Conservation (phyloP, 2,113 vertebrate genomes). For the Melanerpes formicivorus region DNA sequence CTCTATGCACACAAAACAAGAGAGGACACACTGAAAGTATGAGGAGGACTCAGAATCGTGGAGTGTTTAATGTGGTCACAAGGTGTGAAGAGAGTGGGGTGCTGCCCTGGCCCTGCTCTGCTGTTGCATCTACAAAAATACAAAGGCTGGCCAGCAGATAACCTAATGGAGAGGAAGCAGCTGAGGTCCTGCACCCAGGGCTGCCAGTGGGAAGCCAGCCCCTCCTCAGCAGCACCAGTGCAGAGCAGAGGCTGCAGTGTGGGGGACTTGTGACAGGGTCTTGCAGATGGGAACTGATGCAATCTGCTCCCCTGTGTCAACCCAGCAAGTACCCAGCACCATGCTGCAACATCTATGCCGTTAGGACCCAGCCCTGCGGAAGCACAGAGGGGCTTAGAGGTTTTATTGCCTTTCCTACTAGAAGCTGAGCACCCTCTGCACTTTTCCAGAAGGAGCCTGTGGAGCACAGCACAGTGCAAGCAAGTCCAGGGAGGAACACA, state of each 20-base stretch:
- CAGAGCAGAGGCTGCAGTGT: rapidly evolving
- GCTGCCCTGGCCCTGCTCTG: rapidly evolving
- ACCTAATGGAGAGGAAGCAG: background rate
- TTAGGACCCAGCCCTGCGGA: background rate
- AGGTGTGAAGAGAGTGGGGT: rapidly evolving
- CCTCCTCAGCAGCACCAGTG: background rate
- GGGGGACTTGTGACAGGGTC: rapidly evolving
- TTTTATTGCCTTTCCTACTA: background rate
- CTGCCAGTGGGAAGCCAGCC: background rate
- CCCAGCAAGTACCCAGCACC: background rate
- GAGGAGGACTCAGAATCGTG: background rate
- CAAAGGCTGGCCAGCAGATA: constrained; percentile 15
- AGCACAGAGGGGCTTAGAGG: background rate
- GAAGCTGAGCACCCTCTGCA: background rate
- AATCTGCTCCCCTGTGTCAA: background rate
- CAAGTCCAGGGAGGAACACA: rapidly evolving
- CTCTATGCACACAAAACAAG: rapidly evolving
- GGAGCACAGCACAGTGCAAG: rapidly evolving
- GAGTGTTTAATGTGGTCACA: constrained; percentile 54
- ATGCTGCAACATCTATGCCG: rapidly evolving
- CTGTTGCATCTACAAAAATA: background rate
- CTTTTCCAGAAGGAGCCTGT: background rate
- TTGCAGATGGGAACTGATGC: background rate
- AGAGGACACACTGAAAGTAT: background rate
- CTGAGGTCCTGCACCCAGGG: background rate